Evolutionary conservation across 1,140 invertebrate genomes (phyloP).

Genomic region (Drosophila grimshawi): DNA sequence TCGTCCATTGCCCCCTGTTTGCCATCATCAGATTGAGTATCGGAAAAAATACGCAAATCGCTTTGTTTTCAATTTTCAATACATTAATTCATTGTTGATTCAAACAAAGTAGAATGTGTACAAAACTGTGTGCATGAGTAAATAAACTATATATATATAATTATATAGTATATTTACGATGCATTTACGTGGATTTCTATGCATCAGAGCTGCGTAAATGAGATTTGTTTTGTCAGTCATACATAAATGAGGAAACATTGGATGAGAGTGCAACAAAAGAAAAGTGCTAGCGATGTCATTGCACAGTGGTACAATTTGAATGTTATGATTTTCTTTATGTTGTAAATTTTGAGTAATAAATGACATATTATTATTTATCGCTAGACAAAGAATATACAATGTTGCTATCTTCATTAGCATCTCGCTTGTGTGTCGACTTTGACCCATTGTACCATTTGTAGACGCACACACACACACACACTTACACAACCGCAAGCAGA

Average conservation of each 20-base stretch:
- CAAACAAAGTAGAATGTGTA: slow-evolving; percentile 28
- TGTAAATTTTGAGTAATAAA: too few relatives aligned
- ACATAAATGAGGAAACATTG: slow-evolving; percentile 14
- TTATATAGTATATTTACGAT: background rate
- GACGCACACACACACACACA: slow-evolving; percentile 34
- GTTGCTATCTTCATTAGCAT: background rate
- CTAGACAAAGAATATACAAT: too few relatives aligned
- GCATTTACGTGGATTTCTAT: background rate
- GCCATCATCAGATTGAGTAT: slow-evolving; percentile 18
- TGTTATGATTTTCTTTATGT: background rate
- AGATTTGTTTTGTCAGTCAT: slow-evolving; percentile 8
- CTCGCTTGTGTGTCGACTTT: background rate
- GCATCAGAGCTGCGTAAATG: slow-evolving; percentile 20
- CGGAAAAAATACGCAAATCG: slow-evolving; percentile 29
- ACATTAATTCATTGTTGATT: slow-evolving; percentile 58
- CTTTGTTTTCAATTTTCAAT: slow-evolving; percentile 49
- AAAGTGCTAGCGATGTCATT: slow-evolving; percentile 30
- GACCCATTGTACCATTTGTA: slow-evolving; percentile 46
- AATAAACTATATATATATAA: background rate
- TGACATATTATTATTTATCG: too few relatives aligned
- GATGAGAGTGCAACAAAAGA: slow-evolving; percentile 28
- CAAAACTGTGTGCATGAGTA: background rate
- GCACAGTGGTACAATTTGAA: slow-evolving; percentile 27
- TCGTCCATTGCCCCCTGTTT: slow-evolving; percentile 65
- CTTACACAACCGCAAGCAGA: slow-evolving; percentile 12